phyloP scores from a whole-genome alignment of 2,797 vertebrate species.

The Acanthurus lineatus region DNA sequence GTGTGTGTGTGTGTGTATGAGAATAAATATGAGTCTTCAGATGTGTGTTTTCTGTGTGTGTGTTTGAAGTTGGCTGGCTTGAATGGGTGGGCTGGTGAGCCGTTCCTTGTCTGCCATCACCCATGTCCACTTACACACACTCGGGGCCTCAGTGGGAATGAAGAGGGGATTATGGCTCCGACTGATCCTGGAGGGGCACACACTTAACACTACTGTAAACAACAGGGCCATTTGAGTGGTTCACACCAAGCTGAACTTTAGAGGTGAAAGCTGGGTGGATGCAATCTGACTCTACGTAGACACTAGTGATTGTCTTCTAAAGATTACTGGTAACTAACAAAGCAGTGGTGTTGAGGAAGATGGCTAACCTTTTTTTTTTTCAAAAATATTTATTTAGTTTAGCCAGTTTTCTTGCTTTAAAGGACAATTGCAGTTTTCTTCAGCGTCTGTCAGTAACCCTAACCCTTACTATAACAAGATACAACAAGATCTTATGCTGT shows the following conservation, averaged over 20 bases:
- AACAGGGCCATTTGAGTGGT: slow-evolving; percentile 76
- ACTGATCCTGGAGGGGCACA: slow-evolving; percentile 82
- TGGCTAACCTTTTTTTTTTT: neutral
- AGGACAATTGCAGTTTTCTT: neutral
- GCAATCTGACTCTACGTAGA: slow-evolving; percentile 19
- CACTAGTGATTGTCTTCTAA: neutral
- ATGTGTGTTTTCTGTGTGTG: slow-evolving; percentile 32
- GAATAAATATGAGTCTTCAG: slow-evolving; percentile 2
- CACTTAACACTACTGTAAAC: slow-evolving; percentile 85
- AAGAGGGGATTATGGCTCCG: slow-evolving; percentile 84
- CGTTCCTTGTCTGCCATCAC: slow-evolving; percentile 81
- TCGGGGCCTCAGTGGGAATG: slow-evolving; percentile 78
- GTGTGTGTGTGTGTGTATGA: neutral
- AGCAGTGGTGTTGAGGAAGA: neutral
- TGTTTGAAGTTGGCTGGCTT: slow-evolving; percentile 50
- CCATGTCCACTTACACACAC: slow-evolving; percentile 82
- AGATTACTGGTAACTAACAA: slow-evolving; percentile 15
- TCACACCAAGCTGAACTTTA: slow-evolving; percentile 66
- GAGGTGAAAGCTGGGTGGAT: slow-evolving; percentile 54
- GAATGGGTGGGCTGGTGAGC: slow-evolving; percentile 69
- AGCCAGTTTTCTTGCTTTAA: neutral
- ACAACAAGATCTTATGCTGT: too few species aligned
- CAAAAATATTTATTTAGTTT: neutral
- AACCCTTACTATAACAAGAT: too few species aligned
- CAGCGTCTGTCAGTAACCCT: too few species aligned